Conservation (phyloP, 2,888 invertebrate species). For the Acronicta leporina region DNA sequence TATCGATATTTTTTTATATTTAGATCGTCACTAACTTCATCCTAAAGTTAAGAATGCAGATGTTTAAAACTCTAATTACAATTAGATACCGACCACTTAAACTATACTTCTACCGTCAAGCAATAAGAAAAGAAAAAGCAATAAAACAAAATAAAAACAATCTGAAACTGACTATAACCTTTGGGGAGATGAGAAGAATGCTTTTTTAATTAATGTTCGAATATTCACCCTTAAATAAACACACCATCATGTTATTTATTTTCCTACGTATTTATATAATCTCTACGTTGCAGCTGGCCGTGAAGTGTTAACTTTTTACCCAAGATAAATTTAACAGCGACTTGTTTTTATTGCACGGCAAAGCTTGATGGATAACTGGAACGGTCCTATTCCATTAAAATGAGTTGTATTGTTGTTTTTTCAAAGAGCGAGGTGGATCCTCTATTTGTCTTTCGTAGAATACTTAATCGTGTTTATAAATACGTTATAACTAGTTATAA, state of each 20-base stretch:
- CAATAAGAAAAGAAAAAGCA: no score
- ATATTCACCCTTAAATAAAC: no score
- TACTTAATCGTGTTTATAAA: neutral
- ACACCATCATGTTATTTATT: neutral
- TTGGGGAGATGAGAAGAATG: no score
- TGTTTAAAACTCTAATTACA: no score
- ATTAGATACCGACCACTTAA: no score
- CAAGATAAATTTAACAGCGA: conserved; percentile 36
- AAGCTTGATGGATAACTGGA: conserved; percentile 39
- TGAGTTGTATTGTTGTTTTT: conserved; percentile 26
- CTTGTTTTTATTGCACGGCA: conserved; percentile 39
- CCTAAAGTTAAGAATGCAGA: no score
- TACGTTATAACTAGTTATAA: neutral
- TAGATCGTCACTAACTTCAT: no score
- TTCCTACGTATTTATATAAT: conserved; percentile 9
- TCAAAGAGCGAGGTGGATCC: neutral
- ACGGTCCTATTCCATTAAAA: conserved; percentile 17
- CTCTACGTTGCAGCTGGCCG: conserved; percentile 3
- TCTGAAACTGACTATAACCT: no score
- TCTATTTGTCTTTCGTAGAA: conserved; percentile 10
- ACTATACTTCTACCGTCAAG: no score
- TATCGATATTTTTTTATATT: no score
- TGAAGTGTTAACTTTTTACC: conserved; percentile 10
- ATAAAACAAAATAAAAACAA: no score
- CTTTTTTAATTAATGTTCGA: no score